phyloP scores from a whole-genome alignment of 2,113 vertebrate species.

The Tupaia tana region DNA sequence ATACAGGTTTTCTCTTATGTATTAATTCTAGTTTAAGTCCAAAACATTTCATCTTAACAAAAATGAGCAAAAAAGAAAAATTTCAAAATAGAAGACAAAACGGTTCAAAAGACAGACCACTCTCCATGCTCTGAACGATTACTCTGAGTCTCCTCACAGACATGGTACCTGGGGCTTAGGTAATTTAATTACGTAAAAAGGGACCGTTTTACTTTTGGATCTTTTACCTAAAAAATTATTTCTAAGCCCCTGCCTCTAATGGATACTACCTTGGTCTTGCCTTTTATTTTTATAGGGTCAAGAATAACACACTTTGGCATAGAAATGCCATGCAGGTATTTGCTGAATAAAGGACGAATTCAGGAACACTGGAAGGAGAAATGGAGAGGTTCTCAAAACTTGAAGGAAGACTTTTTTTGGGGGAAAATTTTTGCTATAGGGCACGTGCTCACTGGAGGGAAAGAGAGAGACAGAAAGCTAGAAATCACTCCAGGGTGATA shows the following conservation, averaged over 20 bases:
- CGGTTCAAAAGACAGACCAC: not conserved
- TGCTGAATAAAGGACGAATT: not conserved
- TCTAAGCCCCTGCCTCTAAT: not conserved
- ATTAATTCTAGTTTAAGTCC: not conserved
- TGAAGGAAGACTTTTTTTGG: not conserved
- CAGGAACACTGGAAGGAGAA: not conserved
- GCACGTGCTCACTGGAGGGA: too few species aligned
- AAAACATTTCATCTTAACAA: constrained; percentile 47
- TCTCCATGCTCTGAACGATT: not conserved
- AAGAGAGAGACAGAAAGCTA: too few species aligned
- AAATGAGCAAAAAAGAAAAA: constrained; percentile 21
- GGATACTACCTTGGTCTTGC: not conserved
- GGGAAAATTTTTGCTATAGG: too few species aligned
- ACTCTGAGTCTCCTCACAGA: not conserved
- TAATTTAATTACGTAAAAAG: not conserved
- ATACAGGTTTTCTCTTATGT: not conserved
- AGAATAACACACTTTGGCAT: not conserved
- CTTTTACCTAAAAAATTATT: not conserved
- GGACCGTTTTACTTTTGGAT: not conserved
- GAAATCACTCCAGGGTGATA: too few species aligned
- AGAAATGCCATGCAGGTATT: not conserved
- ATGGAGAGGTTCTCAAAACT: not conserved
- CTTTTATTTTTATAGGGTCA: not conserved
- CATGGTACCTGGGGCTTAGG: not conserved
- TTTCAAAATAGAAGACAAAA: not conserved